Base-by-base conservation (phyloP, 2,797 vertebrate genomes). In the Ficedula albicollis region DNA sequence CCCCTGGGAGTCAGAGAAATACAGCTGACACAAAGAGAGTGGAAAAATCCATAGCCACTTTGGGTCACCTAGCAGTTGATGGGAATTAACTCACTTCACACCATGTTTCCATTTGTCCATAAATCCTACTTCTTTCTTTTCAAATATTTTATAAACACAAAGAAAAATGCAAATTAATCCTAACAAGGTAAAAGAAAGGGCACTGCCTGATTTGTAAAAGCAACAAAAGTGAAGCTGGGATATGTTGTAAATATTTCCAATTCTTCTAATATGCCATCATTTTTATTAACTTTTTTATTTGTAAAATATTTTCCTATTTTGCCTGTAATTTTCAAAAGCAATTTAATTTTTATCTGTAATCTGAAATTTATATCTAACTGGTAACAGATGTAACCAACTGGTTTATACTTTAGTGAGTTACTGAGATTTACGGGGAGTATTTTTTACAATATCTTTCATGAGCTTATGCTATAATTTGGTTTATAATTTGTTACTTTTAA, bases 91-190 rank as follows among this genome's bases (percentile, higher is more conserved):
- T 96, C 91, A 85, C 80, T 95, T 96, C 95, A 95, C 80, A 95
- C 70, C 49, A 58, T 95, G 89, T 94, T 93, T 95, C 90, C 87
- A 87, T 95, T 96, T 95, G 91, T 94, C 93, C 83, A 89, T 90
- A 95, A 96, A 97, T 82, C 77, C 72, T 87, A 60, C 77, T 95
- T 74, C 84, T 95, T 95, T 96, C 78, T 93, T 97, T 93, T 93
- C 6, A 69, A 95, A 72, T 90, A 93, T 95, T 95, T 95, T 95
- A 97, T 95, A 96, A 95, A 94, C 85, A 95, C 60, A 91, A 73
- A 73, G 80, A 84, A 95, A 98, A 95, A 98, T 96, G 91, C 98
- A 98, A 74, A 98, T 98, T 98, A 95, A 92, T 97, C 93, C 86
- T 97, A 89, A 96, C 96, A 94, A 95, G 78, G 94, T 96, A 92